phyloP scores from a whole-genome alignment of 2,113 vertebrate species.

The Campylorhamphus procurvoides region DNA sequence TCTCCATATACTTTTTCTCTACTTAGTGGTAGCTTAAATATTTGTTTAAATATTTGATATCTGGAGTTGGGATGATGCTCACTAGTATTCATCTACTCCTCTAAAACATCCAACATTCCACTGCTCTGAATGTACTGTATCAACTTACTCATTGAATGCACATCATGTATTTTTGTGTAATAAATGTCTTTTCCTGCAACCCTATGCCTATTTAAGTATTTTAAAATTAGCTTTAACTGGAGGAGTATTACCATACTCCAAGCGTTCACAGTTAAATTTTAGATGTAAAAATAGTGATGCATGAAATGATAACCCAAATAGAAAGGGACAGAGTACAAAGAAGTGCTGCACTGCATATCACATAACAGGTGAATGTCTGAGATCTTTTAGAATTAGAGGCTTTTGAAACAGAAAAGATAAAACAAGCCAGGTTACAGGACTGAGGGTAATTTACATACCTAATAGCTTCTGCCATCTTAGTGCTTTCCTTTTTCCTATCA shows the following conservation, averaged over 20 bases:
- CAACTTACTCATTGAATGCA: not conserved
- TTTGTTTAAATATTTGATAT: not conserved
- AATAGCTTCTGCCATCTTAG: slow-evolving; percentile 97
- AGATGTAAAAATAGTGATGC: not conserved
- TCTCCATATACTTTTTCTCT: not conserved
- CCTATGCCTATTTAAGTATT: not conserved
- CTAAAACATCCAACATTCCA: not conserved
- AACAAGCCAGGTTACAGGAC: not conserved
- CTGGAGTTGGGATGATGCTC: not conserved
- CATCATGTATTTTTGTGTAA: not conserved
- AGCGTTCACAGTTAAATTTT: not conserved
- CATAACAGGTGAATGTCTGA: not conserved
- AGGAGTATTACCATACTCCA: not conserved
- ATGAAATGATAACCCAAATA: not conserved
- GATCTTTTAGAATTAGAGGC: not conserved
- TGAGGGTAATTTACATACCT: slow-evolving; percentile 77
- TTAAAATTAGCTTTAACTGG: not conserved
- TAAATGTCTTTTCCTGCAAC: not conserved
- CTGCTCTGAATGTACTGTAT: not conserved
- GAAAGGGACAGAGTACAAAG: not conserved
- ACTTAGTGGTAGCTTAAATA: not conserved
- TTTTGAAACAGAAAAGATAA: not conserved
- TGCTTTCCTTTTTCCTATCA: slow-evolving; percentile 94
- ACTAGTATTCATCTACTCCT: not conserved
- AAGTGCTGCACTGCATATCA: not conserved